Conservation (phyloP, 2,113 vertebrate genomes). For the Scophthalmus maximus region DNA sequence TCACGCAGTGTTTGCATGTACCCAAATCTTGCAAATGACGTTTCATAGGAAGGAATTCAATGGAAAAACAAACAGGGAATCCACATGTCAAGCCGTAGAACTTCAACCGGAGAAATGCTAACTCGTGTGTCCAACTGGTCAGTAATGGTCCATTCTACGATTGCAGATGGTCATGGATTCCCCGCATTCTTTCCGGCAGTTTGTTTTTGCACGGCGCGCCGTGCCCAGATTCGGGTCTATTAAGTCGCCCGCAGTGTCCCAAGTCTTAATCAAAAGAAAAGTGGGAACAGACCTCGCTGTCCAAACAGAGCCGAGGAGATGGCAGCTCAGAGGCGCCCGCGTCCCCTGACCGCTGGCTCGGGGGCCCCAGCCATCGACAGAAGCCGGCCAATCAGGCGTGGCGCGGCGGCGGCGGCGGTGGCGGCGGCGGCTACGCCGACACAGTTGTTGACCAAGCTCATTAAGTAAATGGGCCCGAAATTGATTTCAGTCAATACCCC, state of each 20-base stretch:
- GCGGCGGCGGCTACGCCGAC: constrained; percentile 26
- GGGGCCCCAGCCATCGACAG: constrained; percentile 20
- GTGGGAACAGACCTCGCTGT: neutral
- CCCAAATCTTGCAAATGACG: neutral
- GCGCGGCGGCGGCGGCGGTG: too few species aligned
- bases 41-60: too few species aligned
- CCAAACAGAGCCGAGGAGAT: constrained; percentile 6
- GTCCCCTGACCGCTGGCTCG: constrained; percentile 1
- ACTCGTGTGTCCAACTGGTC: neutral
- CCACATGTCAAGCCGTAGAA: too few species aligned
- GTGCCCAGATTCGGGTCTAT: neutral
- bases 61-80: too few species aligned
- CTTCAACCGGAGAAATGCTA: too few species aligned
- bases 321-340: constrained; percentile 11
- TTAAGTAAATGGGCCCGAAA: constrained; percentile 70
- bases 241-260: neutral
- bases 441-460: constrained; percentile 69
- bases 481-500: constrained; percentile 71
- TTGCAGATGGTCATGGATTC: neutral
- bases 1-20: neutral
- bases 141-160: neutral
- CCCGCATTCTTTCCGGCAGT: neutral
- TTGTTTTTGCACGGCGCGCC: neutral
- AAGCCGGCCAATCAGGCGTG: constrained; percentile 24
- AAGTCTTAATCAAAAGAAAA: constrained; percentile 16